Percentiles rank a stretch among this genome's conserved stretches.
Conservation (phyloP, 2,888 invertebrate genomes). For the Drosophila tripunctata region DNA sequence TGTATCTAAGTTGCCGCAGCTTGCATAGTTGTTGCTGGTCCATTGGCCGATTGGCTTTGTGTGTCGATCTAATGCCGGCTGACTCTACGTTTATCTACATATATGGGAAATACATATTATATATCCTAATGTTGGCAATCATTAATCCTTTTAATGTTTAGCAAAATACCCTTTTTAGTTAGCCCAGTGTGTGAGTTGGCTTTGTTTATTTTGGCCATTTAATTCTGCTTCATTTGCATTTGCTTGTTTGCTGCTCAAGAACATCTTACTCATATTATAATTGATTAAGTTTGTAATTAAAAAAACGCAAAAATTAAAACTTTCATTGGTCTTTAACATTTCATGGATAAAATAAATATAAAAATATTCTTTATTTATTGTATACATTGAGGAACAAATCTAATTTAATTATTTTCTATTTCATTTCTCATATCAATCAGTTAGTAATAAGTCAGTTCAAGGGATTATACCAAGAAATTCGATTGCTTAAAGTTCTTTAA, state of each 20-base stretch:
- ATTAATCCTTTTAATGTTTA: conserved; percentile 38
- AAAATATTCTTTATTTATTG: too few relatives aligned
- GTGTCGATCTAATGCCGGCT: conserved; percentile 36
- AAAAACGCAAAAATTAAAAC: too few relatives aligned
- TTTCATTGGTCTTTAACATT: too few relatives aligned
- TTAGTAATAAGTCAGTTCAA: too few relatives aligned
- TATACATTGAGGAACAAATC: too few relatives aligned
- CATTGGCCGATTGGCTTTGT: conserved; percentile 57
- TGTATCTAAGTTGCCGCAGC: neutral
- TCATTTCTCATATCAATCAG: too few relatives aligned
- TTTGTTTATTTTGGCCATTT: neutral
- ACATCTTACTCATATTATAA: neutral
- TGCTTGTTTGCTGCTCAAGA: neutral
- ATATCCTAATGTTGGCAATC: conserved; percentile 42
- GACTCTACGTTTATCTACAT: conserved; percentile 8
- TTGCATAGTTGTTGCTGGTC: conserved; percentile 20
- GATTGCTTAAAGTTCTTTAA: too few relatives aligned
- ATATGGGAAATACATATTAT: conserved; percentile 20
- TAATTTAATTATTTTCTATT: too few relatives aligned
- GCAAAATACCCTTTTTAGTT: neutral
- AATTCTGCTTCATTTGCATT: neutral
- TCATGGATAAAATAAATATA: too few relatives aligned
- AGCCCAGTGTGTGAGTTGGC: neutral
- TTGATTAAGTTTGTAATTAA: too few relatives aligned
- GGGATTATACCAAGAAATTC: too few relatives aligned